Evolutionary conservation across 1,140 invertebrate genomes (phyloP), one percentile per base, ranked within the genome.

Genomic region (Drosophila neocordata): DNA sequence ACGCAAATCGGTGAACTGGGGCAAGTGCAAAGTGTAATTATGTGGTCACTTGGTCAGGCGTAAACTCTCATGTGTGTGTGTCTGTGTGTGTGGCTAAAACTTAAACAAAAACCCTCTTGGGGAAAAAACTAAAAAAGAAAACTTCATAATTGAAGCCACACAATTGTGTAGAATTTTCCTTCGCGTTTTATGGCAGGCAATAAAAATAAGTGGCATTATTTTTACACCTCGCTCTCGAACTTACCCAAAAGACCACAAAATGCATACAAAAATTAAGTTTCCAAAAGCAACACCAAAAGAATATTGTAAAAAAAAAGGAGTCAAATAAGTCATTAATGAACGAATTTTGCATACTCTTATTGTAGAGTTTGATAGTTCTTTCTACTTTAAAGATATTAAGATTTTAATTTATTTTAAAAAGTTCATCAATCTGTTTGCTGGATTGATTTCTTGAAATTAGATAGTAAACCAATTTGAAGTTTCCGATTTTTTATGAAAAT

Each of bases 11-110:
- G 20, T 53, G 58, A 66, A 66, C 55, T 63, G 64, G 74, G 77
- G 71, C 65, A 82, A 85, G 78, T 78, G 82, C 78, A 87, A 56
- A 65, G 67, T 70, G 82, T 85, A 85, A 85, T 85, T 85, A 85
- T 88, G 82, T 88, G 82, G 82, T 85, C 78, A 76, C 68, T 69
- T 69, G 75, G 82, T 75, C 65, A 65, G 55, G 72, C 56, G 59
- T 67, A 66, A 65, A 80, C 56, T 34, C 12, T 37, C 58, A 65
- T 48, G 59, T 24, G 13, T 65, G 13, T 22, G 18, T 52, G 31
- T 37, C 11, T 44, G 13, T 24, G 34, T 24, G 38, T 53, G 18
- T 18, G 35, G 41, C 24, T 15, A 35, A 24, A 70, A 37, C 48
- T 67, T 56, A 67, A 58, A 35, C 63, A 48, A 18, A 12, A 24